Base-by-base conservation (phyloP, 2,113 vertebrate genomes). In the Trichomycterus rosablanca region DNA sequence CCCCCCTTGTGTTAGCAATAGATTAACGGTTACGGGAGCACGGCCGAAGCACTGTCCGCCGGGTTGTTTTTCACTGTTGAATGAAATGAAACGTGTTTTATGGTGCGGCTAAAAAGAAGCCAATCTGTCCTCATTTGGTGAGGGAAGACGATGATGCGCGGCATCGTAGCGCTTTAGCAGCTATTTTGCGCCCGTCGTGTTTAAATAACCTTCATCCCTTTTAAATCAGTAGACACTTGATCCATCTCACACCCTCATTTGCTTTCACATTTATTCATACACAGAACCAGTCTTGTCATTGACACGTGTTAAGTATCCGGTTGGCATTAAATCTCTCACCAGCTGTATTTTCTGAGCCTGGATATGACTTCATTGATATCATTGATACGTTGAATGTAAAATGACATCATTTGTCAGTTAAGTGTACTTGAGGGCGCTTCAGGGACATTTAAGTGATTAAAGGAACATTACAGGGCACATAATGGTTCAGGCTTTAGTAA, bases 371-470 rank as follows among this genome's bases (percentile, higher is more conserved):
- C 30, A 63, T 28, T 32, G 3, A 35, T 10, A 45, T 46, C 9
- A 16, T 52, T 70, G 55, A 58, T 53, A 51, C 45, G 16, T 26
- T 40, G 50, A 56, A 69, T 68, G 39, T 58, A 40, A 63, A 69
- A 63, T 58, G 22, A 51, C 12, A 19, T 52, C 22, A 52, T 26
- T 58, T 58, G 46, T 63, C 37, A 63, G 10, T 59, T 22, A 48
- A 56, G 40, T 15, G 16, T 59, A 24, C 48, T 23, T 53, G 4
- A 52, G 7, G 48, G 51, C n/a, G n/a, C 67, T 71, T 51, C 35
- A 50, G 16, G 15, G 10, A 46, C 8, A 12, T 28, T 56, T 16
- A 39, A 57, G 30, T 55, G 52, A 57, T 62, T 55, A 46, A 56
- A 71, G 7, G 46, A 30, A 46, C 43, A 46, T 15, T 48, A 37